Conservation (phyloP, 2,113 vertebrate genomes). For the Dunckerocampus dactyliophorus region DNA sequence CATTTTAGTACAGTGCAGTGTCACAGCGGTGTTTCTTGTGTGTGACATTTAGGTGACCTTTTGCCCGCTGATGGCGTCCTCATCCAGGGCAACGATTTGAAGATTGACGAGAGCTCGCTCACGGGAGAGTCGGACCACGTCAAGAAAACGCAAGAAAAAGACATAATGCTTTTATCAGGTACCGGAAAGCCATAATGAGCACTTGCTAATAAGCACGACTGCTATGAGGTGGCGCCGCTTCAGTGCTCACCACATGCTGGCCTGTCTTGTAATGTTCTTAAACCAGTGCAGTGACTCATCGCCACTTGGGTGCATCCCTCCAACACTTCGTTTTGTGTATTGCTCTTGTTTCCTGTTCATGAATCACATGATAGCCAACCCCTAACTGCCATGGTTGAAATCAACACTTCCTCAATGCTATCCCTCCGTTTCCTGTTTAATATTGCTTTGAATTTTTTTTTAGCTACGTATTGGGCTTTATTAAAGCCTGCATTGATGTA, state of each 20-base stretch:
- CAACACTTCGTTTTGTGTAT: too few relatives aligned
- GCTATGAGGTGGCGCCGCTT: not conserved
- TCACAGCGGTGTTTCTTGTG: not conserved
- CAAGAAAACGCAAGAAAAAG: constrained; percentile 88
- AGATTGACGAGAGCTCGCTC: constrained; percentile 97
- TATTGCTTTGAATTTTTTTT: not conserved
- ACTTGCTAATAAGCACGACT: too few relatives aligned
- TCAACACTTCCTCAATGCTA: too few relatives aligned
- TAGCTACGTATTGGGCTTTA: not conserved
- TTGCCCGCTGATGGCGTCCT: constrained; percentile 93
- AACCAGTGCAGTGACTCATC: not conserved
- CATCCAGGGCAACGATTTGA: constrained; percentile 97
- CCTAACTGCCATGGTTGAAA: too few relatives aligned
- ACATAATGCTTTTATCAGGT: constrained; percentile 97
- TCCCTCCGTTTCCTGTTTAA: not conserved
- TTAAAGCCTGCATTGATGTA: not conserved
- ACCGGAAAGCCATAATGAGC: not conserved
- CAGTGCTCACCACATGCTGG: too few relatives aligned
- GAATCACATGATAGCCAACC: too few relatives aligned
- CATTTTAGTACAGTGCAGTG: too few relatives aligned
- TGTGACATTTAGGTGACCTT: constrained; percentile 83
- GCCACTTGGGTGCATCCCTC: too few relatives aligned
- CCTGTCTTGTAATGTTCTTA: not conserved
- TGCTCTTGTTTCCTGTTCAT: too few relatives aligned
- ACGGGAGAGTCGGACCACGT: constrained; percentile 98